These are phyloP conservation scores for Idaea biselata DNA, from an alignment of 2,888 invertebrate species.

Conservation along the genomic window DNA sequence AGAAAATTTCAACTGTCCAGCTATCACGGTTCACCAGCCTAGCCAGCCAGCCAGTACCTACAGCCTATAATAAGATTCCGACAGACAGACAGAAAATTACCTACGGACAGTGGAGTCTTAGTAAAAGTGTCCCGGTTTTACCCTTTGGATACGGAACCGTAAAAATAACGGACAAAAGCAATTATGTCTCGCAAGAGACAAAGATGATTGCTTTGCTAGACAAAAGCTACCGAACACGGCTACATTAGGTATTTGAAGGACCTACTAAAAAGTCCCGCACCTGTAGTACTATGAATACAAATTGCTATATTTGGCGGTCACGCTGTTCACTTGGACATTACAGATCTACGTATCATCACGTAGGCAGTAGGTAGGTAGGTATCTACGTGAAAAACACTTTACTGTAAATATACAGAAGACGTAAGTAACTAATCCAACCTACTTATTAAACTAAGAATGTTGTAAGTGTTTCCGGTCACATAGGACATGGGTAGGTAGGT, in stretches of 20 bases:
- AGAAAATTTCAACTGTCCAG: no score
- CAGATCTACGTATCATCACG: conserved; percentile 53
- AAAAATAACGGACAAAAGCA: no score
- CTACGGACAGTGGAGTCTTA: no score
- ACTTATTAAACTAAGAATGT: conserved; percentile 51
- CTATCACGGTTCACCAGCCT: no score
- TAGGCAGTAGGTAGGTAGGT: conserved; percentile 41
- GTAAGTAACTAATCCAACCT: conserved; percentile 28
- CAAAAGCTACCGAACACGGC: background rate
- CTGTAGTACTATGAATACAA: conserved; percentile 56
- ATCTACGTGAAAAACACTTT: conserved; percentile 60
- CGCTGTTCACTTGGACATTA: conserved; percentile 48
- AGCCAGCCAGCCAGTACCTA: no score
- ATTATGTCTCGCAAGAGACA: no score
- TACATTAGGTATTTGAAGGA: background rate
- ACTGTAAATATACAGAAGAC: conserved; percentile 27
- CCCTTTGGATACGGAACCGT: no score
- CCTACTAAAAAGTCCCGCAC: conserved; percentile 24
- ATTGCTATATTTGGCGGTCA: conserved; percentile 69
- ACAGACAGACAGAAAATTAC: no score
- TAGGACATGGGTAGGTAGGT: conserved; percentile 37
- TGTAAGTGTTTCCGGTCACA: conserved; percentile 67
- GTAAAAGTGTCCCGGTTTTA: no score
- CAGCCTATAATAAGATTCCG: no score
- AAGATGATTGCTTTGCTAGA: no score